These are phyloP conservation scores for Ophioderma brevispina DNA, from an alignment of 35 echinoderm and acorn worm genomes.

Conservation along the genomic window DNA sequence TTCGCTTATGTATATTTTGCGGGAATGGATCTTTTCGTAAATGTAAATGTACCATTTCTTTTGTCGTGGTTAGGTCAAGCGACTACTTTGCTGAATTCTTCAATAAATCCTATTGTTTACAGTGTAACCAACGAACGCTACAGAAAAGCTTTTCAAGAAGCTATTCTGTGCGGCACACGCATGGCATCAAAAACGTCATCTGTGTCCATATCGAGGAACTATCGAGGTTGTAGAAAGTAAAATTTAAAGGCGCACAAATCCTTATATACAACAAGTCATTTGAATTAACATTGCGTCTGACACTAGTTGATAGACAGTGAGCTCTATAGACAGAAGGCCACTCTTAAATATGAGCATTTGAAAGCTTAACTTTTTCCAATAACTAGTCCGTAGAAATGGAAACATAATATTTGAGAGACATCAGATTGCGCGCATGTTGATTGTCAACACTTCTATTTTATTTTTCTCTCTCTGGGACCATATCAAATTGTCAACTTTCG, in stretches of 20 bases:
- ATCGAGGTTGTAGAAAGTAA: too few species aligned
- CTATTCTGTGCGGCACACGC: neutral
- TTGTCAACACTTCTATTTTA: neutral
- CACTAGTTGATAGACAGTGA: too few species aligned
- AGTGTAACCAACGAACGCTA: neutral
- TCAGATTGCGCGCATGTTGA: neutral
- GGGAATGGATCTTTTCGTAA: neutral
- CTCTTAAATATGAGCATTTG: too few species aligned
- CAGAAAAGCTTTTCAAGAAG: neutral
- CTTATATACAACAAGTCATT: too few species aligned
- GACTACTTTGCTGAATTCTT: neutral
- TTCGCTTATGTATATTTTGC: neutral
- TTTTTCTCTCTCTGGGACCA: neutral
- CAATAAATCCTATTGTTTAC: neutral
- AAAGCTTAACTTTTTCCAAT: too few species aligned
- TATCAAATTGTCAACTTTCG: neutral
- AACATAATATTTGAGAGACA: neutral
- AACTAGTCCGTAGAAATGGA: too few species aligned
- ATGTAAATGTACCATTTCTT: neutral
- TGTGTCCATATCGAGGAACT: too few species aligned
- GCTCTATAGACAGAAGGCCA: too few species aligned
- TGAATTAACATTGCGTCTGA: too few species aligned
- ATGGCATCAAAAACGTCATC: too few species aligned
- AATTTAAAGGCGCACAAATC: too few species aligned
- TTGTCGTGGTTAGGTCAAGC: neutral